Evolutionary conservation across 2,797 vertebrate genomes (phyloP).

Genomic region (Gymnocypris eckloni): DNA sequence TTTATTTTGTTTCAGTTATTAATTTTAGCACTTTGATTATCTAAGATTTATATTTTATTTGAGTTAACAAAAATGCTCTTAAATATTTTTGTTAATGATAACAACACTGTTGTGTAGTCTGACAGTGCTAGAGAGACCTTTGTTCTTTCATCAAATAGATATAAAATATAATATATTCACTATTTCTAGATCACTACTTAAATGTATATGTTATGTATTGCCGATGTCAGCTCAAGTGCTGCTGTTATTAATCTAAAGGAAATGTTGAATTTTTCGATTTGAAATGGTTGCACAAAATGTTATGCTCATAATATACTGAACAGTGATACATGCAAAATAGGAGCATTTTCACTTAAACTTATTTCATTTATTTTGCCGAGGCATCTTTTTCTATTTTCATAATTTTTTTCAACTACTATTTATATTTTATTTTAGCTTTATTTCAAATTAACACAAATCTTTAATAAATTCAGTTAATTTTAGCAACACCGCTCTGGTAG

Average conservation of each 20-base stretch:
- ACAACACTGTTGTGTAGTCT: too few species aligned
- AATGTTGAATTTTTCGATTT: background rate
- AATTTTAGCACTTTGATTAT: too few species aligned
- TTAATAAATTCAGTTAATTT: too few species aligned
- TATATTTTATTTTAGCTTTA: too few species aligned
- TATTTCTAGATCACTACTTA: background rate
- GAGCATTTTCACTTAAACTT: background rate
- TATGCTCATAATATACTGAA: background rate
- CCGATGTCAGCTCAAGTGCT: background rate
- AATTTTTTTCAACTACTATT: background rate
- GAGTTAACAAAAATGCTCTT: too few species aligned
- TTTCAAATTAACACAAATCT: background rate
- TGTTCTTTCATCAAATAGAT: too few species aligned
- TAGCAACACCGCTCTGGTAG: background rate
- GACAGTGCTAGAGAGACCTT: too few species aligned
- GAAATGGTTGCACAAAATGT: background rate
- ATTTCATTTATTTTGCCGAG: background rate
- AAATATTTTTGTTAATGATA: too few species aligned
- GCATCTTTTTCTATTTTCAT: background rate
- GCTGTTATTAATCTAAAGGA: background rate
- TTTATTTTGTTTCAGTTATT: too few species aligned
- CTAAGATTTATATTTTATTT: too few species aligned
- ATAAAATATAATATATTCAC: too few species aligned
- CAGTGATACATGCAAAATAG: too few species aligned
- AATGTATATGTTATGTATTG: background rate